These are phyloP conservation scores for Eupeodes luniger DNA, from an alignment of 2,888 invertebrate genomes.

Conservation along the genomic window DNA sequence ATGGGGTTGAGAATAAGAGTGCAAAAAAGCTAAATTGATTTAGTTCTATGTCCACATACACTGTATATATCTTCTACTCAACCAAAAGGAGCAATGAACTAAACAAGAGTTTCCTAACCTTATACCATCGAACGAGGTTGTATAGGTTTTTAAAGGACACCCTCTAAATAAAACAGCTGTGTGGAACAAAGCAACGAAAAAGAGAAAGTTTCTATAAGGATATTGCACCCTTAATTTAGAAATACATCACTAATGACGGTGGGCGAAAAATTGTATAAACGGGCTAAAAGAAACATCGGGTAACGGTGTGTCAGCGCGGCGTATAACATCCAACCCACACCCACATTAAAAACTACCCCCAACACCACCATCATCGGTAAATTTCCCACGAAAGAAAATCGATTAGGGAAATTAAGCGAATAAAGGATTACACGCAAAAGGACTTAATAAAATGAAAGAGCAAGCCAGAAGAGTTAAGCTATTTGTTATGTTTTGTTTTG, in stretches of 20 bases:
- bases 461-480: conserved; percentile 11
- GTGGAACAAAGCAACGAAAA: conserved; percentile 7
- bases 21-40: conserved; percentile 58
- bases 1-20: background rate
- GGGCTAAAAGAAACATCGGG: conserved; percentile 10
- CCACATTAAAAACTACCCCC: background rate
- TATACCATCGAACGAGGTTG: conserved; percentile 1
- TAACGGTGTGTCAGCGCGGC: background rate
- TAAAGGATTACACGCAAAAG: conserved; percentile 63
- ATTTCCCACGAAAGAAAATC: conserved; percentile 67
- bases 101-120: conserved; percentile 67
- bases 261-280: background rate
- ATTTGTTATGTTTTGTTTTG: conserved; percentile 22
- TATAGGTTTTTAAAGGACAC: conserved; percentile 8
- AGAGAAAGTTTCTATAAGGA: conserved; percentile 27
- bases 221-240: conserved; percentile 12
- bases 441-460: conserved; percentile 18
- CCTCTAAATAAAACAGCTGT: conserved; percentile 37
- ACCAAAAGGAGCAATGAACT: conserved; percentile 66
- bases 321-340: background rate
- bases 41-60: conserved; percentile 1
- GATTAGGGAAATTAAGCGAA: conserved; percentile 70
- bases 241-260: background rate
- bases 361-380: background rate
- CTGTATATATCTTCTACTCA: background rate